A percentile compares a stretch with the other conserved stretches of the same genome.
phyloP scores from a whole-genome alignment of 2,888 invertebrate species.

The Caprella mutica region DNA sequence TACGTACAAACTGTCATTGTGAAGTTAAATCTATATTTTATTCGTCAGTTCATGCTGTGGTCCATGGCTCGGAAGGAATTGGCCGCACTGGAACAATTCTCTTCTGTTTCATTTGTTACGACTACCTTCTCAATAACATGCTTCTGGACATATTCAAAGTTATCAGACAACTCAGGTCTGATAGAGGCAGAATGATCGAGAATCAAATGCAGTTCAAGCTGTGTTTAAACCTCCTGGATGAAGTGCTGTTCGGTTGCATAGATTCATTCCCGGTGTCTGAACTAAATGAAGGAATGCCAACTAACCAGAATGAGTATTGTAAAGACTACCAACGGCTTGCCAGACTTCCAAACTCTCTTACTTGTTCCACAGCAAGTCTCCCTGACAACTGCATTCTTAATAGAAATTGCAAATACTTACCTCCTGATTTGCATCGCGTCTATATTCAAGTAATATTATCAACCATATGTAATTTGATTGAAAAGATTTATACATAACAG shows the following conservation, averaged over 20 bases:
- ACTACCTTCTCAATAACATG: conserved; percentile 3
- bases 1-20: too few relatives aligned
- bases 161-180: conserved; percentile 6
- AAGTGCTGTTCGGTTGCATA: conserved; percentile 15
- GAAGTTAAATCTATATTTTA: too few relatives aligned
- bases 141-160: conserved; percentile 11
- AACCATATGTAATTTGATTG: too few relatives aligned
- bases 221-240: conserved; percentile 17
- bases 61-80: conserved; percentile 27
- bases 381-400: too few relatives aligned
- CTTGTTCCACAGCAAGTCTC: too few relatives aligned
- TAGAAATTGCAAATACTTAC: too few relatives aligned
- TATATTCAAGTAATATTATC: too few relatives aligned
- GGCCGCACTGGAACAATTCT: conserved; percentile 31
- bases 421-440: too few relatives aligned
- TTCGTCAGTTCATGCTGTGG: conserved; percentile 16
- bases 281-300: neutral
- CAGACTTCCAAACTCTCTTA: too few relatives aligned
- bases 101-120: conserved; percentile 15
- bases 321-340: too few relatives aligned
- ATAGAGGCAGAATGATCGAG: conserved; percentile 22
- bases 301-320: neutral
- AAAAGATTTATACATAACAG: too few relatives aligned
- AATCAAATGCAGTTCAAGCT: conserved; percentile 15
- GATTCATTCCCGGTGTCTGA: neutral